Evolutionary conservation across 2,888 invertebrate species (phyloP), one percentile per base, ranked within the genome.

Genomic region (Anticlea derivata): DNA sequence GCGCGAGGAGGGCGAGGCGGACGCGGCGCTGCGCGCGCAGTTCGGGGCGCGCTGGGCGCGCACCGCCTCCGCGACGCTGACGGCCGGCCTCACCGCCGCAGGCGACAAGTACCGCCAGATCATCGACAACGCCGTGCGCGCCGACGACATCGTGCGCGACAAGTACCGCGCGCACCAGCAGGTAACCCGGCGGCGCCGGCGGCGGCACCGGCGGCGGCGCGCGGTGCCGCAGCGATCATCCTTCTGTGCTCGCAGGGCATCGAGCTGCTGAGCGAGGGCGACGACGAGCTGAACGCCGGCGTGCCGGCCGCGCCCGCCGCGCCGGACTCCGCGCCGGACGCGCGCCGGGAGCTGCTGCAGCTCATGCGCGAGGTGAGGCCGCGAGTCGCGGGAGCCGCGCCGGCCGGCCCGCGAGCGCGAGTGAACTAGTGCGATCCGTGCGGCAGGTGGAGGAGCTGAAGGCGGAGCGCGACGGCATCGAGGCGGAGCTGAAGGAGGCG

Each of bases 1-100:
- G 65, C 94, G 95, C 68, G 99, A 99, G 81, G 99, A 99, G 86
- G 95, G 95, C 63, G 94, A 95, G 64, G 96, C 98, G 0, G 99
- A 99, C 83, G 94, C 94, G 67, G 94, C 96, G 72, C 91, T 99
- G 62, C 93, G 97, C 51, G 89, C 91, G 31, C 99, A 99, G 91
- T 98, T 99, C 81, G 97, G 96, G 69, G 96, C 96, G 58, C 94
- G 95, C 58, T 99, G 99, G 99, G 93, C 94, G 1, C 93, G 99
- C 70, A 97, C 97, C 13, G 92, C 96, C 0, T 98, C 98, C 0
- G 94, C 93, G 13, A 94, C 94, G 77, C 93, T 99, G 48, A 99
- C 98, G 0, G 96, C 95, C 73, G 96, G 97, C 73, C 96, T 99
- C 79, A 93, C 94, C 61, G 92, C 94, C 41, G 99, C 98, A 90